phyloP scores from a whole-genome alignment of 2,797 vertebrate genomes.

The Cryptoprocta ferox region DNA sequence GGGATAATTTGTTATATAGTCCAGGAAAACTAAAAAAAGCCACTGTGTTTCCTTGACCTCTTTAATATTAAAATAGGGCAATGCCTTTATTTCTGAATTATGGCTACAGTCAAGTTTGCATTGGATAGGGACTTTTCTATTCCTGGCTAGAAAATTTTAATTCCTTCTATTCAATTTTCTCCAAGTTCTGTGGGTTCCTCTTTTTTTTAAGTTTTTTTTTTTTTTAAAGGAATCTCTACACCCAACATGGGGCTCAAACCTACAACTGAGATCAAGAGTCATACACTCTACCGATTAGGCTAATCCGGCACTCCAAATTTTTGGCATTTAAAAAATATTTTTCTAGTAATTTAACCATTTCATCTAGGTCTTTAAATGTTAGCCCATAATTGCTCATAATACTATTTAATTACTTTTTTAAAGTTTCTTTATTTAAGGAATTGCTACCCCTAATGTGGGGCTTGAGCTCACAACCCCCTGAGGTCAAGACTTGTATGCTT shows the following conservation, averaged over 20 bases:
- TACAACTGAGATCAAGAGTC: not conserved
- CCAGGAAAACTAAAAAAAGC: not conserved
- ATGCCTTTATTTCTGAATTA: constrained; percentile 36
- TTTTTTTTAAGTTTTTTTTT: not conserved
- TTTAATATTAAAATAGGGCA: constrained; percentile 24
- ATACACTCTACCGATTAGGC: not conserved
- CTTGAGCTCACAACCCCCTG: not conserved
- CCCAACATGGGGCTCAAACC: not conserved
- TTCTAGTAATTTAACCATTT: not conserved
- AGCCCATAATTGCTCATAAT: not conserved
- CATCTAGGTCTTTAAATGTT: not conserved
- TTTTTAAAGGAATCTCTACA: not conserved
- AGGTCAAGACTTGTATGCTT: not conserved
- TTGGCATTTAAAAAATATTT: not conserved
- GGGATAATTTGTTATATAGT: not conserved
- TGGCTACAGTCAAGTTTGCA: not conserved
- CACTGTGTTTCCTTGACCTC: not conserved
- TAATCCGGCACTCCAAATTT: not conserved
- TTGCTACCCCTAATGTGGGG: not conserved
- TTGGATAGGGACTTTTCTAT: not conserved
- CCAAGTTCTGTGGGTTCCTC: not conserved
- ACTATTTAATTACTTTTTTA: not conserved
- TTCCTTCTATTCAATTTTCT: not conserved
- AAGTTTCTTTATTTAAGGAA: not conserved
- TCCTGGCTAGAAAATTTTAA: constrained; percentile 33